Evolutionary conservation across 2,797 vertebrate species (phyloP).

Genomic region (Holocentrus rufus): DNA sequence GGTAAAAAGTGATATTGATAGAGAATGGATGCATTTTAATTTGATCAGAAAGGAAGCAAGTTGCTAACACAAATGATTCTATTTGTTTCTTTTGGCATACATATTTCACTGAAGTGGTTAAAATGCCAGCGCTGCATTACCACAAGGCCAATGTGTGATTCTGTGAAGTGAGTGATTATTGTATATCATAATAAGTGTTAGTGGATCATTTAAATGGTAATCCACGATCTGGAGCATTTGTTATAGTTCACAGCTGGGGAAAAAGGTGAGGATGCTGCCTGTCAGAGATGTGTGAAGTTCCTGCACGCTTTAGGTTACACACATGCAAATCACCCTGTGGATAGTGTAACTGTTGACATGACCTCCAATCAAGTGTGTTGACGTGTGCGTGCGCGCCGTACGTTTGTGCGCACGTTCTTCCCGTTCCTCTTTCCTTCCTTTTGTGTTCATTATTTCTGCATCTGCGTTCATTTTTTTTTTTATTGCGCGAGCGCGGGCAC

Average conservation of each 20-base stretch:
- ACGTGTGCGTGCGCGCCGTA: conserved; percentile 15
- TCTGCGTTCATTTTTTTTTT: conserved; percentile 53
- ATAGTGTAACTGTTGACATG: conserved; percentile 64
- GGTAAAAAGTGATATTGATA: neutral
- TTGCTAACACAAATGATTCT: neutral
- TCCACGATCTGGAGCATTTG: conserved; percentile 5
- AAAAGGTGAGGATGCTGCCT: conserved; percentile 38
- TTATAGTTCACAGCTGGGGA: conserved; percentile 16
- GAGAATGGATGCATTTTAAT: neutral
- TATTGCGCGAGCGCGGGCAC: conserved; percentile 25
- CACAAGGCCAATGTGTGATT: neutral
- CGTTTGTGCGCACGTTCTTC: conserved; percentile 21
- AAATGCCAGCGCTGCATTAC: neutral
- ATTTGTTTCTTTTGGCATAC: no score
- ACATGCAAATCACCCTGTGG: conserved; percentile 69
- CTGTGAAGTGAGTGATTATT: neutral
- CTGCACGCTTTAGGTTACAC: conserved; percentile 54
- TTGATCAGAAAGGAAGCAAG: neutral
- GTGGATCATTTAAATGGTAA: conserved; percentile 19
- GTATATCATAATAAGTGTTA: neutral
- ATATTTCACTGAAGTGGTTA: neutral
- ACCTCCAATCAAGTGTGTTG: conserved; percentile 48
- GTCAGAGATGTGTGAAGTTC: conserved; percentile 50
- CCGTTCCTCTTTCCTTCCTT: conserved; percentile 54
- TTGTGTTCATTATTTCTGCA: conserved; percentile 70